Evolutionary conservation across 2,113 vertebrate species (phyloP), one percentile per base, ranked within the genome.

Genomic region (Oryzias javanicus): DNA sequence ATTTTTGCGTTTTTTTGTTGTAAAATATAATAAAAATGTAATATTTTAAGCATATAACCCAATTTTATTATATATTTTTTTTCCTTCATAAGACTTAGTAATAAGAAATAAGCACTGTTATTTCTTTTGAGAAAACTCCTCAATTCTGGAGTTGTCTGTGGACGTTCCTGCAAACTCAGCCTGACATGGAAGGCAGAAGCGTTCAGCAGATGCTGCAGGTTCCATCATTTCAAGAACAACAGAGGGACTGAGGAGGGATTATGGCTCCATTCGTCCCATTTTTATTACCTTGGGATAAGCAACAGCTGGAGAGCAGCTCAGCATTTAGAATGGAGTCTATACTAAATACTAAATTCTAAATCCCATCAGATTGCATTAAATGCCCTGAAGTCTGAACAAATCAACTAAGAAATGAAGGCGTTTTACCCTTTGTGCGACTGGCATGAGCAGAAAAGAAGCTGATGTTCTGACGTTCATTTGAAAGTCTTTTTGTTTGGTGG

Each of bases 241-340:
- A 76, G 79, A 80, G 84, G 60, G 72, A 83, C 81, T 69, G 79
- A 85, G 67, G 76, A 83, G 79, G 91, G 89, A 92, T 91, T 92
- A 91, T 63, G 56, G 72, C 51, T 72, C 80, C 81, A 90, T 91
- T 89, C 89, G 86, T 89, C 85, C 83, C 82, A 86, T 89, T 89
- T 91, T 84, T 89, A 89, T 90, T 87, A 90, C 86, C 79, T 86
- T 82, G 83, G 89, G 89, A 91, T 89, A 90, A 91, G 86, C 86
- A 86, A 84, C 86, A 87, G 89, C 86, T 91, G 90, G 86, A 89
- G 76, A 85, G 82, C 82, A 87, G 87, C 81, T 79, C 80, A 64
- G 82, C 84, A 89, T 90, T 91, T 86, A 86, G 83, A 8, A 35
- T 35, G 35, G 35, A 35, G 10, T 35, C 35, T 35, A 35, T 35